Evolutionary conservation across 2,888 invertebrate genomes (phyloP), one percentile per base, ranked within the genome.

Genomic region (Spodoptera littoralis): DNA sequence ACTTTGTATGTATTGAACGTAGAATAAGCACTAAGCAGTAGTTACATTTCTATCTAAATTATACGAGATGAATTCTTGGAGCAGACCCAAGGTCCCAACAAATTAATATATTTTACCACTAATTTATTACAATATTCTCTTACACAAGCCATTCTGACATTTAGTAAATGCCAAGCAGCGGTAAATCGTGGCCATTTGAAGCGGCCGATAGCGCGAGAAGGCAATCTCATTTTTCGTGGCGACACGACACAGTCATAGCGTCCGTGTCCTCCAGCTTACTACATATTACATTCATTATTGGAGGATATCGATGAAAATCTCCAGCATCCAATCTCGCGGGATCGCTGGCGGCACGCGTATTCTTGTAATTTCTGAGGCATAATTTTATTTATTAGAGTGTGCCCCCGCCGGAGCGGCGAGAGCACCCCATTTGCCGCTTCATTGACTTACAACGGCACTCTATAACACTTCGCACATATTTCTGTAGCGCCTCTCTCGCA

Each of bases 361-460:
- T 93, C 92, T 94, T 93, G 94, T 94, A 94, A 94, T 94, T 94
- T 94, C 93, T 91, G 90, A 88, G 91, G 92, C 90, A 94, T 94
- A 94, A 94, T 94, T 94, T 94, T 94, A 94, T 94, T 94, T 94
- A 94, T 94, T 94, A 94, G 93, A 93, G 91, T 90, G 85, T 90
- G 88, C 90, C 91, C 90, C 89, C 90, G 86, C 86, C 86, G 85
- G 81, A 84, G 88, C 88, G 86, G 82, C 88, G 89, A 88, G 92
- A 92, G 90, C 91, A 93, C 93, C 94, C 94, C 91, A 94, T 94
- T 94, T 94, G 86, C 92, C 93, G 93, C 93, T 90, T 94, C 94
- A 94, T 94, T 94, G 94, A 94, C 94, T 94, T 94, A 94, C 94
- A 94, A 94, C 93, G 93, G 90, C 92, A 91, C 92, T 93, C 92